These are phyloP conservation scores for Galemys pyrenaicus DNA, from an alignment of 2,113 vertebrate species.

Conservation along the genomic window DNA sequence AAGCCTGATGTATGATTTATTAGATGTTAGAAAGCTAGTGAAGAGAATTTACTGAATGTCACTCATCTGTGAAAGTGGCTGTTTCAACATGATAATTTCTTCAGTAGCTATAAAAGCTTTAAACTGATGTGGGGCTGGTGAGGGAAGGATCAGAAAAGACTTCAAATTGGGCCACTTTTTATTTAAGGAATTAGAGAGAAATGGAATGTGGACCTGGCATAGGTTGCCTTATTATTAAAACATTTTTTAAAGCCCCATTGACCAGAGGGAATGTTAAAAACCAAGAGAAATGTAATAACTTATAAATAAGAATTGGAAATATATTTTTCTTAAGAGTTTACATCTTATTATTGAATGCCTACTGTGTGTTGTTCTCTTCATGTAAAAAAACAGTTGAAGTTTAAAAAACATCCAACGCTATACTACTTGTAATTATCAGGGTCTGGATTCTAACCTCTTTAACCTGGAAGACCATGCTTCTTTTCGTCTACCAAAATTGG, in stretches of 20 bases:
- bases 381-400: background rate
- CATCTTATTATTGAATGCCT: background rate
- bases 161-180: background rate
- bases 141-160: background rate
- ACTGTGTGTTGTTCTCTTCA: background rate
- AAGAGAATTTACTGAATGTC: background rate
- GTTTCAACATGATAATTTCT: background rate
- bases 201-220: background rate
- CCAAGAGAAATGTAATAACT: background rate
- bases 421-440: background rate
- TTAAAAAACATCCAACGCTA: background rate
- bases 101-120: background rate
- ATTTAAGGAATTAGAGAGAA: background rate
- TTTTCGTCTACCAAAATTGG: background rate
- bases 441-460: background rate
- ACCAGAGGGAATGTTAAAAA: background rate
- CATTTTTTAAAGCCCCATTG: background rate
- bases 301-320: background rate
- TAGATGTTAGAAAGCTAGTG: background rate
- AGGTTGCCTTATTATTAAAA: constrained; percentile 7
- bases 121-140: background rate
- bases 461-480: background rate
- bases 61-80: background rate
- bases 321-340: background rate
- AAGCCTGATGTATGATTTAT: background rate